Base-by-base conservation (phyloP, 2,113 vertebrate genomes). In the Rhipidura dahli region DNA sequence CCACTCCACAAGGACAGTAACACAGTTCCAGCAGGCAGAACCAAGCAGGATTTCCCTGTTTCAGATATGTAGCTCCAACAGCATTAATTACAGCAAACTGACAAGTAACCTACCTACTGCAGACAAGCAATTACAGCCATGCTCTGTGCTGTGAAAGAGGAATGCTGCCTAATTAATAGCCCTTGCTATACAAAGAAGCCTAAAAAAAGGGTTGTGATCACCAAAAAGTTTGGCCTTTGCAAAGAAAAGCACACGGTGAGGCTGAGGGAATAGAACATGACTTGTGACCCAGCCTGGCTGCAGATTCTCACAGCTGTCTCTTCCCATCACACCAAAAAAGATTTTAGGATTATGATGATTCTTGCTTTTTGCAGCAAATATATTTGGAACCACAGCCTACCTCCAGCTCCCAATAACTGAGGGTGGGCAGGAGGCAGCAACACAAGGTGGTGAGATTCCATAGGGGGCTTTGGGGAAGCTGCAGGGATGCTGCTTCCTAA, bases 391-490 rank as follows among this genome's bases (percentile, higher is more conserved):
- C 39, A 37, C 49, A 28, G 53, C 21, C 60, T 57, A 27, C 13
- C 11, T 49, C 45, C 31, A 50, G 22, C 51, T 79, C 51, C 31
- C 40, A 53, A 1, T 10, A 49, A 27, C 33, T 12, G 24, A 71
- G 57, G 27, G 49, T 4, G 15, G 28, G 26, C 3, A 59, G 33
- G 13, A 61, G 24, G 69, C 64, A 73, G 56, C 27, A n/a, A n/a
- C n/a, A 0, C 4, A 5, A 61, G 18, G 10, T 5, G 15, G 13
- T 28, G 33, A 8, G 66, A 69, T 4, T 13, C 35, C 1, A 0
- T 1, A n/a, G 6, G 15, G 8, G 2, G 0, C 5, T 45, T 23
- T 22, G 31, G 18, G 22, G 2, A 49, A 50, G 2, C 24, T 18
- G n/a, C 8, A 6, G 31, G 13, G 5, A 3, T 5, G 11, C 40